Evolutionary conservation across 1,140 invertebrate genomes (phyloP), one percentile per base, ranked within the genome.

Genomic region (Hormaphis cornu): DNA sequence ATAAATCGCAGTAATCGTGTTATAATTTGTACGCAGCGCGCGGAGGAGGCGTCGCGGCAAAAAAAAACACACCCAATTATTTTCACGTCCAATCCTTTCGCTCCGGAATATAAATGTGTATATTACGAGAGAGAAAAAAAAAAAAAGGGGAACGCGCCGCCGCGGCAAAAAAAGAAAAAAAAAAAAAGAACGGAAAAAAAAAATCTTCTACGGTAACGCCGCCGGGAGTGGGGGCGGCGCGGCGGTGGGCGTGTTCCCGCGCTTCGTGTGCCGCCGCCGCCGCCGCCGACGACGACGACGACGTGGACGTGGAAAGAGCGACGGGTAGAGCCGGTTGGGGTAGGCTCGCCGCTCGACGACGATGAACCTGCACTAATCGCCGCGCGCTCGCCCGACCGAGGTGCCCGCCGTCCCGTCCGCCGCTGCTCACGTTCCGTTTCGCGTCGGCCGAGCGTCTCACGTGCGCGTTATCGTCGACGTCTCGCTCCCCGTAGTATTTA

Each of bases 21-120:
- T n/a, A n/a, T n/a, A n/a, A n/a, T n/a, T n/a, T n/a, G n/a, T n/a
- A 33, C 5, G 28, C n/a, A 18, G 33, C 12, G 35, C 33, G 58
- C 20, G 35, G n/a, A 3, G 8, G 6, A 35, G 35, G n/a, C 12
- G 44, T 18, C 44, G 53, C n/a, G 44, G 53, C 18, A 10, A 58
- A 58, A 66, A 66, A 22, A 50, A 14, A 46, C 61, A 48, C 61
- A 50, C 42, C 61, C 44, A 66, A 48, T 48, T 48, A 48, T 44
- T 37, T 42, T n/a, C 44, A 42, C 44, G 61, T n/a, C 61, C 61
- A 66, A 66, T 66, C 61, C 61, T 66, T 66, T 66, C 61, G 44
- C n/a, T 10, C 4, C 12, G 10, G 53, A 7, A 9, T 16, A 9
- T 28, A 44, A 5, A 20, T 4, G 35, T 4, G 28, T 16, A 7